Evolutionary conservation across 2,888 invertebrate genomes (phyloP), one percentile per base, ranked within the genome.

Genomic region (Megamerina dolium): DNA sequence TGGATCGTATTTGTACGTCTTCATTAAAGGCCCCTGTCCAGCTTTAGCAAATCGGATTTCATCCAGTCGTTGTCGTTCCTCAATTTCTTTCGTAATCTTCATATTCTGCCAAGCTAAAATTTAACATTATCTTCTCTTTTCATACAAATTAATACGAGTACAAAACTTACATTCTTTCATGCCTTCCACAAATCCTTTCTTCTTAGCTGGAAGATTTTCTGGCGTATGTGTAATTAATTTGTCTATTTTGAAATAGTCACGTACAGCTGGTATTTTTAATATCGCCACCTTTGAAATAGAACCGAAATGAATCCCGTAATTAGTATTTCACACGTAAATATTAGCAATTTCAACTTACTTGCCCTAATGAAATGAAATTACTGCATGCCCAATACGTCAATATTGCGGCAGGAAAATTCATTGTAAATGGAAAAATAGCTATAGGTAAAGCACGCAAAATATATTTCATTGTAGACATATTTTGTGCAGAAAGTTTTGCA

Each of bases 341-440:
- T 33, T 3, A 14, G 6, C 13, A 17, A 23, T 19, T 30, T 23
- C 12, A n/a, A 29, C 41, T 46, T 33, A 69, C 70, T 81, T 94
- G 93, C 1, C 76, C 50, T 4, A 96, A 68, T 0, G 93, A 91
- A 51, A 93, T 81, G 34, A 87, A 78, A 68, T 96, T 96, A 55
- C 84, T 86, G 19, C 88, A 82, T 13, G 82, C 78, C 95, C 95
- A 96, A 64, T 96, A 96, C 23, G 85, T 82, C 32, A 92, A 75
- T 60, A 96, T 83, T 1, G 87, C 92, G 14, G 87, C 83, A 10
- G 92, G 88, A 62, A 95, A 95, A 64, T 87, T 85, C 32, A 90
- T 77, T 8, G 85, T 89, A 60, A 95, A 85, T 0, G 92, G 88
- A 48, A 94, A 79, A 68, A 89, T 81, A 3, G 85, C 53, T 5